These are phyloP conservation scores for Chaetogeoica ovagalla DNA, from an alignment of 2,888 invertebrate species.

Conservation along the genomic window DNA sequence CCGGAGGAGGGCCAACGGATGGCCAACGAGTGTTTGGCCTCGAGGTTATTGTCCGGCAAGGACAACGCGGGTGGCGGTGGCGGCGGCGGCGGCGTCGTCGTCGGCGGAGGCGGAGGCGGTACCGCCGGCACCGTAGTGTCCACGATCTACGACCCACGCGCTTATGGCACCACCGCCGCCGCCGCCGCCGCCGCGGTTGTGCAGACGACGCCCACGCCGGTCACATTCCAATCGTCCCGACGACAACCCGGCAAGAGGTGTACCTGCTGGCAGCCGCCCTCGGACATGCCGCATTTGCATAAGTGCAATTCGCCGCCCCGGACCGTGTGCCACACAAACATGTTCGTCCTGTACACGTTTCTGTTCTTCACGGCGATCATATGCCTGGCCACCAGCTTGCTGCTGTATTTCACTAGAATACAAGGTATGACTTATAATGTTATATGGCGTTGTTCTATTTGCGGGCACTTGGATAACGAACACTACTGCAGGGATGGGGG, in stretches of 20 bases:
- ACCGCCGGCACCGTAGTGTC: slow-evolving; percentile 52
- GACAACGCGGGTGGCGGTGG: slow-evolving; percentile 44
- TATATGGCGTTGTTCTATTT: neutral
- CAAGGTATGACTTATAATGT: too few species aligned
- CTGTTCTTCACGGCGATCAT: slow-evolving; percentile 48
- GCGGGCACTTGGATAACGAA: neutral
- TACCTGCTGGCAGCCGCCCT: slow-evolving; percentile 49
- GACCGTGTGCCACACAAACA: slow-evolving; percentile 53
- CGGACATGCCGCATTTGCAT: slow-evolving; percentile 52
- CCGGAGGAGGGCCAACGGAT: slow-evolving; percentile 51
- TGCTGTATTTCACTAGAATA: slow-evolving; percentile 44
- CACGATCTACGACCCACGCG: slow-evolving; percentile 55
- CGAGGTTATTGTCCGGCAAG: slow-evolving; percentile 52
- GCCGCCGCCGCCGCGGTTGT: slow-evolving; percentile 16
- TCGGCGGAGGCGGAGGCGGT: slow-evolving; percentile 3
- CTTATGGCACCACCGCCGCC: slow-evolving; percentile 5
- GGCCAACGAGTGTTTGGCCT: slow-evolving; percentile 52
- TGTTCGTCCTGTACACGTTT: slow-evolving; percentile 48
- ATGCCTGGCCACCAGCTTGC: slow-evolving; percentile 41
- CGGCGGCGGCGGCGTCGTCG: slow-evolving; percentile 19
- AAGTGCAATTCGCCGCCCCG: slow-evolving; percentile 50
- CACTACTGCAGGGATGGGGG: too few species aligned
- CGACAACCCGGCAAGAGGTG: slow-evolving; percentile 38
- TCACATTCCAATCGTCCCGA: slow-evolving; percentile 42
- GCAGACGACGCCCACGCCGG: slow-evolving; percentile 47